Evolutionary conservation across 2,113 vertebrate genomes (phyloP).

Genomic region (Dasypus novemcinctus): DNA sequence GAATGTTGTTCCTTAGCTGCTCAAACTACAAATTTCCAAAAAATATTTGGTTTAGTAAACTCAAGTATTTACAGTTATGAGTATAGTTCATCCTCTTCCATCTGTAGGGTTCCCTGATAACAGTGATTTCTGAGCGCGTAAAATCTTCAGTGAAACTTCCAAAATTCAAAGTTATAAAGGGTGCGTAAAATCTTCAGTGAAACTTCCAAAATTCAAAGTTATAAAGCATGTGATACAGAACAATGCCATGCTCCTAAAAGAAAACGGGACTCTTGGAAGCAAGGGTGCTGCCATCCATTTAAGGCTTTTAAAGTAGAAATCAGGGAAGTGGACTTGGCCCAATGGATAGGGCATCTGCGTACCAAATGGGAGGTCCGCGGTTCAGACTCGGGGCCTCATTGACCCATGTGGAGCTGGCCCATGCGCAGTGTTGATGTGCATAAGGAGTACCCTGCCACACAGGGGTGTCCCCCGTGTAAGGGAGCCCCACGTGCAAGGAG

Average conservation of each 20-base stretch:
- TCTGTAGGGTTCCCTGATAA: not conserved
- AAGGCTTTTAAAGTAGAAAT: not conserved
- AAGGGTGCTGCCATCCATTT: not conserved
- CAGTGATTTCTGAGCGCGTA: not conserved
- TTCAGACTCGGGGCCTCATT: no score
- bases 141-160: not conserved
- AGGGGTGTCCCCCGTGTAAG: no score
- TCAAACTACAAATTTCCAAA: not conserved
- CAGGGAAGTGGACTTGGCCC: no score
- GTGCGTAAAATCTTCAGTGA: not conserved
- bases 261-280: not conserved
- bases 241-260: not conserved
- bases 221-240: not conserved
- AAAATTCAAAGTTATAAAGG: slow-evolving; percentile 6
- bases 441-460: no score
- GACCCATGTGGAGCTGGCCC: no score
- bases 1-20: not conserved
- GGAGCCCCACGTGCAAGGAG: no score
- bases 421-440: no score
- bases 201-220: not conserved
- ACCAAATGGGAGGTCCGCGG: no score
- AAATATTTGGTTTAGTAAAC: not conserved
- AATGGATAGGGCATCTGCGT: no score
- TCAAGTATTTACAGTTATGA: not conserved
- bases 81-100: not conserved